phyloP scores from a whole-genome alignment of 2,113 vertebrate species.

The Calidris pygmaea region DNA sequence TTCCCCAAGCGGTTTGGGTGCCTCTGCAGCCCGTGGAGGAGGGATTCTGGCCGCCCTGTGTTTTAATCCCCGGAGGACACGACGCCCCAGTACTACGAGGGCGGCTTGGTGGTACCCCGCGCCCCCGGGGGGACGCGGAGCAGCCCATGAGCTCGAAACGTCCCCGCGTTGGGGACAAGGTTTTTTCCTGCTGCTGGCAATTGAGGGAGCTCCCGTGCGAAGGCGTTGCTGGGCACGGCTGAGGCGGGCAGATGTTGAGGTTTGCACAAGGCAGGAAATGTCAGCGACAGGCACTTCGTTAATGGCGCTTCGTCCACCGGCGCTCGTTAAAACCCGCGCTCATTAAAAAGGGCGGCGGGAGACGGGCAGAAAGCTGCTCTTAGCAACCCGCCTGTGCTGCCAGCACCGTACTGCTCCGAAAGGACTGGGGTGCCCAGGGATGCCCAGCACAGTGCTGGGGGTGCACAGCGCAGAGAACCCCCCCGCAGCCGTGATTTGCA shows the following conservation, averaged over 20 bases:
- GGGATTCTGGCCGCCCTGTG: accelerated
- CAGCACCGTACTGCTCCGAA: accelerated
- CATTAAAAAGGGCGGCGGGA: background rate
- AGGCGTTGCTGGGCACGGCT: background rate
- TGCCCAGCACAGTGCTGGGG: accelerated
- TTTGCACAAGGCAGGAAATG: background rate
- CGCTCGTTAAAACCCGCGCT: background rate
- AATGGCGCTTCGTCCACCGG: background rate
- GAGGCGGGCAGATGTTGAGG: background rate
- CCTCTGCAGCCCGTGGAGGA: background rate
- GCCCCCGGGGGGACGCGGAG: accelerated
- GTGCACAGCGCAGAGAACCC: background rate
- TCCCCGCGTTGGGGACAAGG: background rate
- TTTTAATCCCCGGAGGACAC: background rate
- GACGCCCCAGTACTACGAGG: accelerated
- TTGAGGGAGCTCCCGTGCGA: accelerated
- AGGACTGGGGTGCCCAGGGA: accelerated
- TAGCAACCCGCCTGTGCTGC: background rate
- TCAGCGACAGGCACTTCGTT: accelerated
- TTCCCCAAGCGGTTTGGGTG: background rate
- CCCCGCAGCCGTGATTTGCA: accelerated
- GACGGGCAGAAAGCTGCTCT: background rate
- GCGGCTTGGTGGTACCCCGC: accelerated
- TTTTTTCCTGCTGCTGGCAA: background rate
- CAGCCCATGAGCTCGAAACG: accelerated